Evolutionary conservation across 1,140 invertebrate genomes (phyloP).

Genomic region (Drosophila eugracilis): DNA sequence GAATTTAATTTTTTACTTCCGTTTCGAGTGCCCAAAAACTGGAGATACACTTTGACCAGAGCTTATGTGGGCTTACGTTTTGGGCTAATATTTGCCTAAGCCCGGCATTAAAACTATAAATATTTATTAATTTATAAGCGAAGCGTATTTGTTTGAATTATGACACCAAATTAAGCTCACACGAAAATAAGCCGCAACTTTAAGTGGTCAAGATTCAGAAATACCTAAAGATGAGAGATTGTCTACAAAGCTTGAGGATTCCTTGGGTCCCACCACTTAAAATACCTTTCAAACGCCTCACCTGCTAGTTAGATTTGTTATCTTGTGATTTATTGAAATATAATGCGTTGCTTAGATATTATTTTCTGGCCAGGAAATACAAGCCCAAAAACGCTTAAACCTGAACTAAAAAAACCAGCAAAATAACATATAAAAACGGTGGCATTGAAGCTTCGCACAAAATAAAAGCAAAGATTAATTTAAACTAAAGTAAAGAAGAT

Average conservation of each 20-base stretch:
- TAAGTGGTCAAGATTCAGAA: slow-evolving; percentile 12
- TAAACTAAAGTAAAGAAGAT: slow-evolving; percentile 45
- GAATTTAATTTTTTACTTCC: slow-evolving; percentile 21
- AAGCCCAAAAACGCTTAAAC: slow-evolving; percentile 22
- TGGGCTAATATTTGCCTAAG: slow-evolving; percentile 31
- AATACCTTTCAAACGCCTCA: slow-evolving; percentile 22
- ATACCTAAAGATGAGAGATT: slow-evolving; percentile 14
- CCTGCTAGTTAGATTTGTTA: slow-evolving; percentile 32
- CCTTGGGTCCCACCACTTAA: slow-evolving; percentile 19
- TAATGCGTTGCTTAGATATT: slow-evolving; percentile 39
- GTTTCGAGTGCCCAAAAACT: slow-evolving; percentile 11
- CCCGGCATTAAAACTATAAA: slow-evolving; percentile 33
- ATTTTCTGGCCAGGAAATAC: slow-evolving; percentile 39
- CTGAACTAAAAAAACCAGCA: slow-evolving; percentile 18
- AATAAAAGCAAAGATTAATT: slow-evolving; percentile 66
- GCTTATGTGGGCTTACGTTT: slow-evolving; percentile 21
- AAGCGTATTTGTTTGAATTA: slow-evolving; percentile 51
- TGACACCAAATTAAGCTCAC: slow-evolving; percentile 42
- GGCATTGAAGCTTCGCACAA: slow-evolving; percentile 68
- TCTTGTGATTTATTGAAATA: slow-evolving; percentile 47
- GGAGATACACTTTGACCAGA: slow-evolving; percentile 38
- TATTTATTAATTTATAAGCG: slow-evolving; percentile 47
- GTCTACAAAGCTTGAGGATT: slow-evolving; percentile 6
- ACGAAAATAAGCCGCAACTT: slow-evolving; percentile 20
- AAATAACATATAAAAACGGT: slow-evolving; percentile 63